Conservation (phyloP, 2,888 invertebrate genomes). For the Noctua pronuba region DNA sequence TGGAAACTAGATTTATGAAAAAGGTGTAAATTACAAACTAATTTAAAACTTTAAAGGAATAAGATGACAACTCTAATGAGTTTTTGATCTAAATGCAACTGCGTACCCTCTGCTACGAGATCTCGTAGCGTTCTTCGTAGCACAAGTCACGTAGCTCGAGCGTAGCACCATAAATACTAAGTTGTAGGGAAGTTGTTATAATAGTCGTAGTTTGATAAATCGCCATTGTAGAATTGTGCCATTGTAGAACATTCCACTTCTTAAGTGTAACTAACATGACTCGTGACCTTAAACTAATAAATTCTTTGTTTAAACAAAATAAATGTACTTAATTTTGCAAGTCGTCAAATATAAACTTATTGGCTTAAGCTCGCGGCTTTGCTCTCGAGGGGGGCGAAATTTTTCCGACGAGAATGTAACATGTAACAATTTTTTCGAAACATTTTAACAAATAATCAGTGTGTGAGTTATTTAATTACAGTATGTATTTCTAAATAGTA, state of each 20-base stretch:
- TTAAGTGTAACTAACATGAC: neutral
- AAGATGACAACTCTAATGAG: constrained; percentile 21
- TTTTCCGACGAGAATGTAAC: neutral
- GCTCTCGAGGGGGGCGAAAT: neutral
- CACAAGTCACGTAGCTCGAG: neutral
- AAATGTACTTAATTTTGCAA: neutral
- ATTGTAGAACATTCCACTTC: neutral
- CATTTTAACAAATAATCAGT: too few species aligned
- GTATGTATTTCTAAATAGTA: too few species aligned
- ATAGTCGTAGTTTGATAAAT: neutral
- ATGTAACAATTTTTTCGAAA: too few species aligned
- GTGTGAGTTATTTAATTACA: too few species aligned
- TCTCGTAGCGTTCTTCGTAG: constrained; percentile 35
- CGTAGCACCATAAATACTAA: constrained; percentile 10
- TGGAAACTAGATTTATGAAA: neutral
- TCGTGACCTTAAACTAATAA: neutral
- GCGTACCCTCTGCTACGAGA: constrained; percentile 28
- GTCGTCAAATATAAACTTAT: neutral
- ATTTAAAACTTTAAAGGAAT: neutral
- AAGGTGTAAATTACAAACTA: constrained; percentile 9
- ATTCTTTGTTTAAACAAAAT: neutral
- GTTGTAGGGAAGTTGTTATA: too few species aligned
- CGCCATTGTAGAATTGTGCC: neutral
- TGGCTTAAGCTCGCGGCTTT: neutral
- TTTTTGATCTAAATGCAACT: constrained; percentile 20